Conservation (phyloP, 2,113 vertebrate species). For the Protomyctophum bolini region DNA sequence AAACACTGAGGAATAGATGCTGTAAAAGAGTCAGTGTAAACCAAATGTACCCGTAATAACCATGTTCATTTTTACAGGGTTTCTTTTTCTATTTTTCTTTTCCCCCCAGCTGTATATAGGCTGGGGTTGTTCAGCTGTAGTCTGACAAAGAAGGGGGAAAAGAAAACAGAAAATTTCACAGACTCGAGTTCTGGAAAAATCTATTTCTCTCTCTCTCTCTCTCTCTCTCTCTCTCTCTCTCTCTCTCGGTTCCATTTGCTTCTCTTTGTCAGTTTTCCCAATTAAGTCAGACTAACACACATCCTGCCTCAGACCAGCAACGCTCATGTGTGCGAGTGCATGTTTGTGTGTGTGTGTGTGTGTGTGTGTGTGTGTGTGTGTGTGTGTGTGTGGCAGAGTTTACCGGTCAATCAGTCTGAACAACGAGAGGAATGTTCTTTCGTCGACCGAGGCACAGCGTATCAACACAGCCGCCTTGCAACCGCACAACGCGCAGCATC, state of each 20-base stretch:
- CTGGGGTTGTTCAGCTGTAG: not conserved
- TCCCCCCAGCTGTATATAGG: not conserved
- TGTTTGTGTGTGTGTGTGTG: no score
- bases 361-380: no score
- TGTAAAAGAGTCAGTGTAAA: constrained; percentile 23
- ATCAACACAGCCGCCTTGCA: no score
- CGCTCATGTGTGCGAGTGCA: no score
- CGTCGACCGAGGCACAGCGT: no score
- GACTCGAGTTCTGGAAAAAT: not conserved
- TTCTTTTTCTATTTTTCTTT: no score
- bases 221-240: not conserved
- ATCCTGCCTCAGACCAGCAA: not conserved
- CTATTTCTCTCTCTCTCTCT: not conserved
- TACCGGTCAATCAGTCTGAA: not conserved
- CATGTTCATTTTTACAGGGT: no score
- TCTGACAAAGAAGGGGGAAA: constrained; percentile 6
- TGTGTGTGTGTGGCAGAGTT: not conserved
- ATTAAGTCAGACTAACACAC: not conserved
- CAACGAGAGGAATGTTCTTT: constrained; percentile 8
- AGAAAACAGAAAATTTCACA: not conserved
- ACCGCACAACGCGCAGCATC: no score
- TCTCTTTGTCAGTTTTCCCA: not conserved
- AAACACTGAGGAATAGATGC: constrained; percentile 10
- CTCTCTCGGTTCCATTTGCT: not conserved
- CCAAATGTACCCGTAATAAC: no score